Base-by-base conservation (phyloP, 1,140 invertebrate genomes). In the Diprion similis region DNA sequence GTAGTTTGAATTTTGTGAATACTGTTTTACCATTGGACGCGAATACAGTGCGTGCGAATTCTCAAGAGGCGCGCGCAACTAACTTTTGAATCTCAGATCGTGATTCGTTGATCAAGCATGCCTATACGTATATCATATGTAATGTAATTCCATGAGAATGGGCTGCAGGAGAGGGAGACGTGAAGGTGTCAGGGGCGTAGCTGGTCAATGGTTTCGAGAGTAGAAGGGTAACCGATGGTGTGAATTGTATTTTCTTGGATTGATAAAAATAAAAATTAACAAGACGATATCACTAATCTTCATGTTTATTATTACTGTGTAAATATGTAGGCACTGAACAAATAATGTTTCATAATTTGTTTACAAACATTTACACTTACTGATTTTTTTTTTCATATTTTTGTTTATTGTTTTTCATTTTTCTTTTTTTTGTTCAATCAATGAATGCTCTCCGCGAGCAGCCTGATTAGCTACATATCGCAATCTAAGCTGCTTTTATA, bases 281-380 rank as follows among this genome's bases (percentile, higher is more conserved):
- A 70, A 75, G 66, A 69, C 77, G 79, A 79, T 75, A 84, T 83
- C 81, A 78, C 85, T 86, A 86, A 85, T 84, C 79, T 85, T 86
- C 84, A 85, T 86, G 84, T 86, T 87, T 87, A 87, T 86, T 87
- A 82, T 87, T 87, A 86, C 84, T 87, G 85, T 87, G 86, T 86
- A 86, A 87, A 87, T 87, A 87, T 87, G 84, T 87, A 87, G 85
- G 85, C 85, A 86, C 85, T 87, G 86, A 87, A 87, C 85, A 87
- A 87, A 87, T 87, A 87, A 87, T 87, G 82, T 87, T 87, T 87
- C 83, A 86, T 87, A 86, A 87, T 86, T 87, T 87, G 85, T 87
- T 87, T 87, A 86, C 83, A 87, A 87, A 86, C 85, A 87, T 87
- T 86, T 87, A 87, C 86, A 86, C 77, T 83, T 85, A 87, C 83